Conservation (phyloP, 2,113 vertebrate species). For the Sander lucioperca region DNA sequence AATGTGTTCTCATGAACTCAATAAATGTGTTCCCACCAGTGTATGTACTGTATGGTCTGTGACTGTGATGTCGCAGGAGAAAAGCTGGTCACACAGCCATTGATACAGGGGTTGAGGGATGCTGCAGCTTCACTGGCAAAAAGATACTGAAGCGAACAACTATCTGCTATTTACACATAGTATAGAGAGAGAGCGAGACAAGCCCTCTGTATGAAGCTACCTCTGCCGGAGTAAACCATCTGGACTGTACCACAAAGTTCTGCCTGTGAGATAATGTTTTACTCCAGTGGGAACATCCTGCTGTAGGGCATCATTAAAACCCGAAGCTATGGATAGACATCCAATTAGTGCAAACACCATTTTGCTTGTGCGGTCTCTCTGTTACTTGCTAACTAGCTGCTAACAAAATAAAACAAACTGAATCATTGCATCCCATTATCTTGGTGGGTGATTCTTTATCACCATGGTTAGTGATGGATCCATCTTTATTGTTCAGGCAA, state of each 20-base stretch:
- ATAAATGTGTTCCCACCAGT: no score
- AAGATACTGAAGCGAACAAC: slow-evolving; percentile 8
- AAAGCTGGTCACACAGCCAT: slow-evolving; percentile 30
- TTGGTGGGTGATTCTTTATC: slow-evolving; percentile 47
- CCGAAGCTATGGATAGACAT: neutral
- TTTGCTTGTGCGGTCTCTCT: neutral
- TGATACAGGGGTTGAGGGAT: slow-evolving; percentile 1
- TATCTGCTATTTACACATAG: slow-evolving; percentile 9
- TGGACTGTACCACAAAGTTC: slow-evolving; percentile 15
- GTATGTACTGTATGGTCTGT: neutral
- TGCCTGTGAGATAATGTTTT: neutral
- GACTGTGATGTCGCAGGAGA: neutral
- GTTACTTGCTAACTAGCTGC: neutral
- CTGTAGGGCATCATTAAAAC: neutral
- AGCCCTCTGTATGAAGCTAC: neutral
- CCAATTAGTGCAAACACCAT: neutral
- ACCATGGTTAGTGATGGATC: slow-evolving; percentile 30
- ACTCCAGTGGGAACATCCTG: neutral
- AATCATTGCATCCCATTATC: slow-evolving; percentile 42
- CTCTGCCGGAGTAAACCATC: slow-evolving; percentile 25
- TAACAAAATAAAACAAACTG: slow-evolving; percentile 21
- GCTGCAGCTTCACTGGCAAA: slow-evolving; percentile 20
- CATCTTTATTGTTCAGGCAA: slow-evolving; percentile 48
- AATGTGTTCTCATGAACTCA: no score
- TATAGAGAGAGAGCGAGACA: neutral